These are phyloP conservation scores for Ganaspis sp. DNA, from an alignment of 1,140 invertebrate species.

Conservation along the genomic window DNA sequence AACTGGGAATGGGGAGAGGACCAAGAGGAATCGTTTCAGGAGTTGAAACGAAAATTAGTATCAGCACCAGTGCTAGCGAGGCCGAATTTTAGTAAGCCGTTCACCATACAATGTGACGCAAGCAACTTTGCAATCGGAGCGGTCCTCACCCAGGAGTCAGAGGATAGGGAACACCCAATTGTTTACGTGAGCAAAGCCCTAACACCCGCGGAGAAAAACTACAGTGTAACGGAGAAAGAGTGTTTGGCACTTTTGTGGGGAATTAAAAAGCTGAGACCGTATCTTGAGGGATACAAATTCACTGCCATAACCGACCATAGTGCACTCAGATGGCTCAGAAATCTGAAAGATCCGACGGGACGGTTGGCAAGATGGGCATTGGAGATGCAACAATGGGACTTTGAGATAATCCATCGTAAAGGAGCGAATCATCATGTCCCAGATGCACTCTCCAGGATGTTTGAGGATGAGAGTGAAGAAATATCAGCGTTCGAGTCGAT, in stretches of 20 bases:
- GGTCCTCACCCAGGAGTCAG: not conserved
- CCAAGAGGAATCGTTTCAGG: not conserved
- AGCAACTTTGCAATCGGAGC: not conserved
- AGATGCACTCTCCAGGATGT: too few species aligned
- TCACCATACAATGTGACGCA: not conserved
- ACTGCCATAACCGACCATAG: not conserved
- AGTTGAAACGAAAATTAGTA: not conserved
- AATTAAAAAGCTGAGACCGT: not conserved
- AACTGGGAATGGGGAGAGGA: not conserved
- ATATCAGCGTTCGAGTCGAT: too few species aligned
- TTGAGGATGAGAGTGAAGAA: too few species aligned
- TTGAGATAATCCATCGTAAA: too few species aligned
- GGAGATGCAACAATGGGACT: not conserved
- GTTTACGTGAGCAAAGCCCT: conserved; percentile 31
- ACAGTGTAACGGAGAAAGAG: conserved; percentile 27
- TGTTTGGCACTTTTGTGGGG: not conserved
- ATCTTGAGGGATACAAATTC: not conserved
- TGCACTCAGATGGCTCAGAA: not conserved
- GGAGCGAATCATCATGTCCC: too few species aligned
- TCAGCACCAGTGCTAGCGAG: not conserved
- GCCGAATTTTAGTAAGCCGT: too few species aligned
- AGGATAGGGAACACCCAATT: not conserved
- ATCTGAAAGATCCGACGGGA: too few species aligned
- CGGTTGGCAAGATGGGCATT: too few species aligned
- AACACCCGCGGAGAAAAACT: conserved; percentile 36